Conservation (phyloP, 1,140 invertebrate genomes). For the Magallana gigas region DNA sequence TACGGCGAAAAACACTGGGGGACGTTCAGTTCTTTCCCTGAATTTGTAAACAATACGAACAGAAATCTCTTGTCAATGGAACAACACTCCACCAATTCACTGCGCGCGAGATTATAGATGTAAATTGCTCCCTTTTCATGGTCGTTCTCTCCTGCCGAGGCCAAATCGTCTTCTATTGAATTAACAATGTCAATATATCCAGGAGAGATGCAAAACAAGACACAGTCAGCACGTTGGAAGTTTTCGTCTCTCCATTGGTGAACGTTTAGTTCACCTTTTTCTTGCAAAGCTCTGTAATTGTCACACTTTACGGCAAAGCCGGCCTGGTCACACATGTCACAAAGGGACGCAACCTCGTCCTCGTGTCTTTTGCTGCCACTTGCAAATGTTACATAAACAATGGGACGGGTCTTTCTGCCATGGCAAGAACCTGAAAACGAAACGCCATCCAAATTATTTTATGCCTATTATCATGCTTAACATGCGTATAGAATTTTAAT, state of each 20-base stretch:
- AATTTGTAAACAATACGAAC: not conserved
- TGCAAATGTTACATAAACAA: constrained; percentile 20
- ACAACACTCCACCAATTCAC: not conserved
- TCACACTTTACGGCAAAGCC: constrained; percentile 18
- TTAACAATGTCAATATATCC: not conserved
- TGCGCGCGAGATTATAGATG: constrained; percentile 6
- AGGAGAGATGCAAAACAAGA: constrained; percentile 28
- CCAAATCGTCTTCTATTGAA: not conserved
- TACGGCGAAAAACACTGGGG: not conserved
- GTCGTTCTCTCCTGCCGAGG: not conserved
- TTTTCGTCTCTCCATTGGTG: not conserved
- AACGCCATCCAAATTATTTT: too few species aligned
- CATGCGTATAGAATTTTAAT: too few species aligned
- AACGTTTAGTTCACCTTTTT: not conserved
- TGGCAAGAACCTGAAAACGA: not conserved
- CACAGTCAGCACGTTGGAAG: not conserved
- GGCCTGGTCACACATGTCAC: not conserved
- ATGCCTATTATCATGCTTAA: too few species aligned
- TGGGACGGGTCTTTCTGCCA: not conserved
- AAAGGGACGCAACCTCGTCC: not conserved
- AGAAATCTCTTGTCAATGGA: not conserved
- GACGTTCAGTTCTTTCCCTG: not conserved
- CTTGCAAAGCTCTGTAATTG: not conserved
- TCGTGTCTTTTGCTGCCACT: not conserved
- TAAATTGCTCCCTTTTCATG: not conserved